These are phyloP conservation scores for Dicrurus megarhynchus DNA, from an alignment of 2,113 vertebrate genomes.

Conservation along the genomic window DNA sequence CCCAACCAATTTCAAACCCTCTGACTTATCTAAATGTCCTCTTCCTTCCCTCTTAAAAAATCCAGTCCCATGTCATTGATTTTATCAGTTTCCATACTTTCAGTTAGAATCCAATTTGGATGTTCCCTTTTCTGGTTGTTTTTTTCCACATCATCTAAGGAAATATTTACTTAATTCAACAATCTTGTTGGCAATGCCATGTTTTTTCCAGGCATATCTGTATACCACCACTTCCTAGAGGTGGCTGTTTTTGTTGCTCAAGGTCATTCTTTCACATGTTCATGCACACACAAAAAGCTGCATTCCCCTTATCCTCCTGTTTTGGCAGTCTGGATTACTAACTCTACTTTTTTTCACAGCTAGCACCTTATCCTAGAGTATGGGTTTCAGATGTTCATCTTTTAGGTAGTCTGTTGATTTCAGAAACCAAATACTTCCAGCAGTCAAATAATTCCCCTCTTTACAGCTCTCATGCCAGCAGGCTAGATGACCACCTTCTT, in stretches of 20 bases:
- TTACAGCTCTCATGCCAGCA: background rate
- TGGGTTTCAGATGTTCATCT: background rate
- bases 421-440: background rate
- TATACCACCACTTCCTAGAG: background rate
- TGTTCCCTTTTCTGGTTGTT: background rate
- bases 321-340: background rate
- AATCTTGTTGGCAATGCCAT: background rate
- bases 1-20: background rate
- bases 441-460: background rate
- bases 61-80: background rate
- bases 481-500: background rate
- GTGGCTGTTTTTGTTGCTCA: background rate
- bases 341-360: background rate
- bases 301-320: background rate
- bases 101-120: background rate
- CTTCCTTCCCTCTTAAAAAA: background rate
- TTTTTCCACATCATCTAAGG: background rate
- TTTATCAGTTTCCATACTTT: background rate
- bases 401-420: background rate
- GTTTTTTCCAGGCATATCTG: background rate
- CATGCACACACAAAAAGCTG: background rate
- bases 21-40: background rate
- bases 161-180: background rate
- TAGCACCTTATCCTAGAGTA: background rate
- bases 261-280: background rate